Conservation (phyloP, 2,888 invertebrate genomes). For the Acanthosepion esculentum region DNA sequence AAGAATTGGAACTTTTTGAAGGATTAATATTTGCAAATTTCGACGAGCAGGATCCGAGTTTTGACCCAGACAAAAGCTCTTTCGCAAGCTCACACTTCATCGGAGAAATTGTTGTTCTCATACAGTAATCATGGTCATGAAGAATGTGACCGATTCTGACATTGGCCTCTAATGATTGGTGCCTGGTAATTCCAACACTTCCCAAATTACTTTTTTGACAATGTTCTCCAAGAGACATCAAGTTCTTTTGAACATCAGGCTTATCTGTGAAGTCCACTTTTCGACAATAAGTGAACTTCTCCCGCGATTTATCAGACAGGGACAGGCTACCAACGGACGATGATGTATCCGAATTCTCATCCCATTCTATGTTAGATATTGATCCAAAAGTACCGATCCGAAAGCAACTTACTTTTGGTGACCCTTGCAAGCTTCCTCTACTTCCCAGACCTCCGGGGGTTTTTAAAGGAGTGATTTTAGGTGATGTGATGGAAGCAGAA, state of each 20-base stretch:
- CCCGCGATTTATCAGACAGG: background rate
- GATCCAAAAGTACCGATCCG: slow-evolving; percentile 68
- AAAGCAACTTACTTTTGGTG: slow-evolving; percentile 65
- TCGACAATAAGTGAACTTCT: slow-evolving; percentile 2
- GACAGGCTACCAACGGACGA: background rate
- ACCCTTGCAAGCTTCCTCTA: slow-evolving; percentile 43
- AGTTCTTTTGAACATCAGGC: background rate
- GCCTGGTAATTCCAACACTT: background rate
- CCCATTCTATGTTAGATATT: slow-evolving; percentile 62
- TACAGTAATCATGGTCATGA: slow-evolving; percentile 70
- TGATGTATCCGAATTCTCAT: slow-evolving; percentile 49
- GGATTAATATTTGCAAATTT: background rate
- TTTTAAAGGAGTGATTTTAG: slow-evolving; percentile 42
- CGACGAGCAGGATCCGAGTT: background rate
- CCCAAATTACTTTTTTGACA: background rate
- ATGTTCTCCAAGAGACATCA: background rate
- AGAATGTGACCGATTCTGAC: slow-evolving; percentile 47
- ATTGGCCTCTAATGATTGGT: too few species aligned
- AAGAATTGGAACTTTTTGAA: background rate
- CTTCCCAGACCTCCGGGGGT: background rate
- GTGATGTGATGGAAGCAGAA: background rate
- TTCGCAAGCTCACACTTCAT: slow-evolving; percentile 37
- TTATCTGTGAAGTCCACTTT: slow-evolving; percentile 24
- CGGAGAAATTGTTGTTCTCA: slow-evolving; percentile 49
- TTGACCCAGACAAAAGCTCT: slow-evolving; percentile 46